Evolutionary conservation across 2,797 vertebrate genomes (phyloP).

Genomic region (Bradypus variegatus): DNA sequence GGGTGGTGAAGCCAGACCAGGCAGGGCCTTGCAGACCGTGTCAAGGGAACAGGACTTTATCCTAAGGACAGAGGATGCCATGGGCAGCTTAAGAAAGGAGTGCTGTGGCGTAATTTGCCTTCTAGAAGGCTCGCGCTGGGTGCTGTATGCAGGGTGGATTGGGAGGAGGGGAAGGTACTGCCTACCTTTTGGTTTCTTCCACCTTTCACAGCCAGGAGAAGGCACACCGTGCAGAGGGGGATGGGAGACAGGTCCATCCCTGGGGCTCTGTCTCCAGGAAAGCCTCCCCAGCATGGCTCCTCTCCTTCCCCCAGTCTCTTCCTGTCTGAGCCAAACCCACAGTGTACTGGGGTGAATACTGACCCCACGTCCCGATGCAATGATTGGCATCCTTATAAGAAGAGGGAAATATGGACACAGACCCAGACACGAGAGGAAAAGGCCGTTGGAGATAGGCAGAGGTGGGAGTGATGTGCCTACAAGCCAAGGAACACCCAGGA

Average conservation of each 20-base stretch:
- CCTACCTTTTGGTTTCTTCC: not conserved
- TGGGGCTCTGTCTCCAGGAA: not conserved
- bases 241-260: not conserved
- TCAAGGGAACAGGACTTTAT: not conserved
- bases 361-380: too few species aligned
- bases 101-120: not conserved
- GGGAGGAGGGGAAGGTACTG: not conserved
- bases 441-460: too few species aligned
- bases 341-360: too few species aligned
- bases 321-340: not conserved
- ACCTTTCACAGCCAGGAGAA: not conserved
- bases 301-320: not conserved
- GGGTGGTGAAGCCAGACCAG: not conserved
- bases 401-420: too few species aligned
- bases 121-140: not conserved
- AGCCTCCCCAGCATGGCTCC: not conserved
- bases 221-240: not conserved
- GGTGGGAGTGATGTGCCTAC: too few species aligned
- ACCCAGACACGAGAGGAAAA: too few species aligned
- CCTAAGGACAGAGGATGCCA: not conserved
- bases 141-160: not conserved
- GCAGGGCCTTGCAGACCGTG: not conserved
- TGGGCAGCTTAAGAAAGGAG: not conserved
- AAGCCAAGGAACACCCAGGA: too few species aligned
- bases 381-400: too few species aligned